These are phyloP conservation scores for Spea multiplicata DNA, from an alignment of 2,113 vertebrate species.

Conservation along the genomic window DNA sequence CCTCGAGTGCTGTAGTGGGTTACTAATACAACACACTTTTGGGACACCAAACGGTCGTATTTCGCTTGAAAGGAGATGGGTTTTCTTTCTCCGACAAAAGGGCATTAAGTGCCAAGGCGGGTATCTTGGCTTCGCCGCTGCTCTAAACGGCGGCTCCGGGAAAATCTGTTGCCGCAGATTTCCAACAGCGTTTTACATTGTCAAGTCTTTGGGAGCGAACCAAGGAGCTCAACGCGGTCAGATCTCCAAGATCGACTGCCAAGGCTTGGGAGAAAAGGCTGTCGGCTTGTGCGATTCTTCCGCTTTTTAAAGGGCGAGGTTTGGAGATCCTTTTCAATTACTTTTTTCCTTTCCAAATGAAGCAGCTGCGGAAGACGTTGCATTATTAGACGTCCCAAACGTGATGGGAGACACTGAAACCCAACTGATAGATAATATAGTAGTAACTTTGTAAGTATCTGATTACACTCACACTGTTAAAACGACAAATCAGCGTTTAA, in stretches of 20 bases:
- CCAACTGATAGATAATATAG: too few relatives aligned
- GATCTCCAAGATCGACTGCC: slow-evolving; percentile 5
- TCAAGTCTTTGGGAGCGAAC: not conserved
- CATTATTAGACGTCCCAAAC: too few relatives aligned
- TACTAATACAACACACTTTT: not conserved
- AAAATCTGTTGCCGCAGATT: too few relatives aligned
- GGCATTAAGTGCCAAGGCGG: not conserved
- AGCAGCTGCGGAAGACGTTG: too few relatives aligned
- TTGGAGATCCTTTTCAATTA: not conserved
- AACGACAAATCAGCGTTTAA: too few relatives aligned
- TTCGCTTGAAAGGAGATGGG: not conserved
- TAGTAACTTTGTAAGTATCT: too few relatives aligned
- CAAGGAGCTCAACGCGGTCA: slow-evolving; percentile 8
- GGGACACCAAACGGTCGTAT: not conserved
- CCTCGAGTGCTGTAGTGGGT: not conserved
- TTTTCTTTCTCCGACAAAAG: not conserved
- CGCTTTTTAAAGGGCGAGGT: not conserved
- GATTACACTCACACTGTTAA: too few relatives aligned
- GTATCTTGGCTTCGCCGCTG: not conserved
- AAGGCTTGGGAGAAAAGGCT: not conserved
- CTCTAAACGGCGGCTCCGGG: not conserved
- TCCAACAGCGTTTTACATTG: not conserved
- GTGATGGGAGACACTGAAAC: too few relatives aligned
- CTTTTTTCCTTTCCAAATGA: too few relatives aligned
- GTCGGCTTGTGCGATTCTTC: not conserved